A percentile compares a stretch with the other conserved stretches of the same genome.
phyloP scores from a whole-genome alignment of 30 jellyfish, hydroid and myxozoan genomes.

The Clytia hemisphaerica region DNA sequence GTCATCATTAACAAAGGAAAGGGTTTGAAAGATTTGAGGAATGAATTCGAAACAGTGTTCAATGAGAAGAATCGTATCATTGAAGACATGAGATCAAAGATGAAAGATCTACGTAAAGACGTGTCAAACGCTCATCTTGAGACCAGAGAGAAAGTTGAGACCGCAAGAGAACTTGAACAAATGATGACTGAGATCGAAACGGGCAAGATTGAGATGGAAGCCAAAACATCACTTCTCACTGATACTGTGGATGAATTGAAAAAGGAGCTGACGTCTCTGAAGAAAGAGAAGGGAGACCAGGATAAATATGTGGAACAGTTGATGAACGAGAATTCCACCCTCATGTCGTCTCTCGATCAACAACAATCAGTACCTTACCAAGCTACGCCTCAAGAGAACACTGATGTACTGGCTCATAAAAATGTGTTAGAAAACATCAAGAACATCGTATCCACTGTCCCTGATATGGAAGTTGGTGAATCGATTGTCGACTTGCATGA shows the following conservation, averaged over 20 bases:
- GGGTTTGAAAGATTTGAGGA: slow-evolving; percentile 49
- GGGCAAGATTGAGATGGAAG: slow-evolving; percentile 14
- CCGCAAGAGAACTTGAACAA: slow-evolving; percentile 4
- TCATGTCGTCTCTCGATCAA: too few species aligned
- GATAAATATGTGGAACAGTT: not conserved
- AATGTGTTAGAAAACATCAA: too few species aligned
- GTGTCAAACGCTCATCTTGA: not conserved
- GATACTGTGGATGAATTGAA: not conserved
- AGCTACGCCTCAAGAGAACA: too few species aligned
- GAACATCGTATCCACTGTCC: too few species aligned
- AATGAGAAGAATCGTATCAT: slow-evolving; percentile 46
- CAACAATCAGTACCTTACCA: too few species aligned
- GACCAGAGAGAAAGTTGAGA: not conserved
- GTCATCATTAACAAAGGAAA: slow-evolving; percentile 42
- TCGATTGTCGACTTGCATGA: too few species aligned
- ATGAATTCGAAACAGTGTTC: slow-evolving; percentile 65
- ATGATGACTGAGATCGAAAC: slow-evolving; percentile 17
- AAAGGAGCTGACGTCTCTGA: slow-evolving; percentile 6
- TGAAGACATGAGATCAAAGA: slow-evolving; percentile 36
- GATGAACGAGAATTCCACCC: not conserved
- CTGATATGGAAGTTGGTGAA: too few species aligned
- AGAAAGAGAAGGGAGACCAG: not conserved
- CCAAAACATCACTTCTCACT: not conserved
- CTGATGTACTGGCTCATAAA: too few species aligned
- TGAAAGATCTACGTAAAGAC: slow-evolving; percentile 25